Evolutionary conservation across 1,140 invertebrate species (phyloP).

Genomic region (Calliopsis andreniformis): DNA sequence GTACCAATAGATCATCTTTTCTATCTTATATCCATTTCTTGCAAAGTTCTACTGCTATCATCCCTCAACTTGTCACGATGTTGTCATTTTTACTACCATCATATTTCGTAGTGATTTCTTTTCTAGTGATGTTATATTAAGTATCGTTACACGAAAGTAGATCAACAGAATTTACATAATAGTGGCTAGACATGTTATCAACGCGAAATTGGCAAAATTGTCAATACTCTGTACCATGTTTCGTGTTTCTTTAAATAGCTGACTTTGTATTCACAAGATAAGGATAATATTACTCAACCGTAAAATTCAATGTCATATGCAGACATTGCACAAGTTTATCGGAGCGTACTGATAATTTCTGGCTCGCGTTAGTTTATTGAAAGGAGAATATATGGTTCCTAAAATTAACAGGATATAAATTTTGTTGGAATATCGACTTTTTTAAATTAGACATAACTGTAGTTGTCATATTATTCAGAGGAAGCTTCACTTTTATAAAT

Average conservation of each 20-base stretch:
- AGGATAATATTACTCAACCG: background rate
- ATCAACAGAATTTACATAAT: constrained; percentile 24
- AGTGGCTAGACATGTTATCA: background rate
- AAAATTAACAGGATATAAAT: background rate
- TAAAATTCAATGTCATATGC: background rate
- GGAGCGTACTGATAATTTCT: background rate
- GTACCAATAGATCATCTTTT: constrained; percentile 53
- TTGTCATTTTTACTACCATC: background rate
- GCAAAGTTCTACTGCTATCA: too few relatives aligned
- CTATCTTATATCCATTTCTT: constrained; percentile 5
- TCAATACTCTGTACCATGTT: too few relatives aligned
- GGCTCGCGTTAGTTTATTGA: background rate
- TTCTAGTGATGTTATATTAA: too few relatives aligned
- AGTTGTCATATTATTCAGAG: too few relatives aligned
- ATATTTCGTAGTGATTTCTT: background rate
- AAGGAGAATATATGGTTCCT: background rate
- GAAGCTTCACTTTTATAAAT: background rate
- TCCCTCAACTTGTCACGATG: background rate
- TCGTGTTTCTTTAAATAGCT: background rate
- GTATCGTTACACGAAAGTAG: too few relatives aligned
- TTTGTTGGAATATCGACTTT: background rate
- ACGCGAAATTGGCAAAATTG: background rate
- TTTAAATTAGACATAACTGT: background rate
- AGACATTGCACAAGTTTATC: background rate
- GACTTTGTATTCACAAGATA: constrained; percentile 1